Percentiles rank a stretch among this genome's conserved stretches.
phyloP scores from a whole-genome alignment of 2,888 invertebrate genomes.

The Metellina segmentata region DNA sequence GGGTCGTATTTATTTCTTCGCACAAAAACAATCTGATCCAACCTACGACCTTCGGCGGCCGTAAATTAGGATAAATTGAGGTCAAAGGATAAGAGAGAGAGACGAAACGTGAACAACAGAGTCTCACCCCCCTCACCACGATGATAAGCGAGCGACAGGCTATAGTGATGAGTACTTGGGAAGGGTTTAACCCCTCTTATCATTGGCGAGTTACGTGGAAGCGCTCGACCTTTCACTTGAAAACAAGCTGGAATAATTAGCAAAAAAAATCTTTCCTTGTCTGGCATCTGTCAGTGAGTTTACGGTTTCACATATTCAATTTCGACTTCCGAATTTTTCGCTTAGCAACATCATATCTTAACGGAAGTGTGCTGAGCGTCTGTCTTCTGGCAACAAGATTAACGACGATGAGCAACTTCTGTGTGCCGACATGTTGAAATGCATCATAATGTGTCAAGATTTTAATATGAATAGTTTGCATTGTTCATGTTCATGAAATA shows the following conservation, averaged over 20 bases:
- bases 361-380: too few relatives aligned
- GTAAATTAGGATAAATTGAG: constrained; percentile 73
- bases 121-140: constrained; percentile 13
- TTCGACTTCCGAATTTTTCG: background rate
- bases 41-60: constrained; percentile 58
- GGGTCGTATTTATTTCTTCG: constrained; percentile 49
- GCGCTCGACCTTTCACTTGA: background rate
- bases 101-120: constrained; percentile 56
- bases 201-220: constrained; percentile 22
- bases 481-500: too few relatives aligned
- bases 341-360: background rate
- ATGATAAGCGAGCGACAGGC: constrained; percentile 56
- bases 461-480: too few relatives aligned
- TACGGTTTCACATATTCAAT: constrained; percentile 14
- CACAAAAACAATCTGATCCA: constrained; percentile 46
- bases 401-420: too few relatives aligned
- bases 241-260: background rate
- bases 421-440: too few relatives aligned
- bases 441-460: too few relatives aligned
- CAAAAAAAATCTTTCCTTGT: constrained; percentile 16
- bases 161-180: constrained; percentile 13
- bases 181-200: constrained; percentile 46
- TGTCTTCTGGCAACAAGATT: too few relatives aligned
- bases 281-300: constrained; percentile 29
- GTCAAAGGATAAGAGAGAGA: constrained; percentile 70